Evolutionary conservation across 1,140 invertebrate genomes (phyloP).

Genomic region (Bombus superbus): DNA sequence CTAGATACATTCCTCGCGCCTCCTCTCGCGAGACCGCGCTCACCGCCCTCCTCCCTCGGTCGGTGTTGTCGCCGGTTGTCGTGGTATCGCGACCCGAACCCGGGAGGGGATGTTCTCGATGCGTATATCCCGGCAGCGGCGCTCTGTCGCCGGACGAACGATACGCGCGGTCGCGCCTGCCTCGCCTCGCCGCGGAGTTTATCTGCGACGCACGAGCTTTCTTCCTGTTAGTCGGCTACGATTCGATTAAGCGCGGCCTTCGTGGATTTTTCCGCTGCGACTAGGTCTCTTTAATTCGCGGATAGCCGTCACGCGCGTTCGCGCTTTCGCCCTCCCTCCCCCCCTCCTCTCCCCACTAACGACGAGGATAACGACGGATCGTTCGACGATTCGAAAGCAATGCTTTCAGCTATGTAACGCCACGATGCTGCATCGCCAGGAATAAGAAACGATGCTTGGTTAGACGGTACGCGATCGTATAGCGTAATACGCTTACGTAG

Average conservation of each 20-base stretch:
- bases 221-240: slow-evolving; percentile 41
- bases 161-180: not conserved
- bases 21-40: slow-evolving; percentile 40
- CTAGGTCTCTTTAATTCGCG: slow-evolving; percentile 16
- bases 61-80: slow-evolving; percentile 9
- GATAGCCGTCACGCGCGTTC: not conserved
- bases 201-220: slow-evolving; percentile 48
- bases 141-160: slow-evolving; percentile 23
- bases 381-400: no score
- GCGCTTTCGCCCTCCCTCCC: no score
- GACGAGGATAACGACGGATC: no score
- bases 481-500: no score
- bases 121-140: slow-evolving; percentile 14
- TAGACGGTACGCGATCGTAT: no score
- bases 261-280: slow-evolving; percentile 43
- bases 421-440: no score
- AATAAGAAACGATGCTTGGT: no score
- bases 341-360: no score
- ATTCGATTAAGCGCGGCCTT: slow-evolving; percentile 45
- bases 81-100: not conserved
- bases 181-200: slow-evolving; percentile 4
- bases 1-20: slow-evolving; percentile 58
- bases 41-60: not conserved
- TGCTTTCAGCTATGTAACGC: rapidly evolving
- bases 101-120: not conserved